These are phyloP conservation scores for Clarias platycephalus DNA, from an alignment of 2,797 vertebrate species.

Conservation along the genomic window DNA sequence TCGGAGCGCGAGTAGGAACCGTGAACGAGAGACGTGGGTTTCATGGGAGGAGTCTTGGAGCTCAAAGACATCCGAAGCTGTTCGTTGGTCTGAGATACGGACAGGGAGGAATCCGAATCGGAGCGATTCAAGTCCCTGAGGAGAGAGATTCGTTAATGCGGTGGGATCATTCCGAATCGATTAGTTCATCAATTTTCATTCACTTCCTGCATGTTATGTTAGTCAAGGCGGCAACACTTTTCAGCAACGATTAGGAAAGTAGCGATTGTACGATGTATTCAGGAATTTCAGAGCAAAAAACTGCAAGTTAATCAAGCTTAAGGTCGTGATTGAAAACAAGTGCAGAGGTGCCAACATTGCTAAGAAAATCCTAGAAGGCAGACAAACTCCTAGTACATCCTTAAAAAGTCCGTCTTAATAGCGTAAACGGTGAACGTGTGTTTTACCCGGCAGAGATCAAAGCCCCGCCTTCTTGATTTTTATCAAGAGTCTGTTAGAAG, in stretches of 20 bases:
- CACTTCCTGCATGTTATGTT: neutral
- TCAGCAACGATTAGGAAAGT: neutral
- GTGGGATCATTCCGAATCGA: neutral
- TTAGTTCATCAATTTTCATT: neutral
- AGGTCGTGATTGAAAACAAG: neutral
- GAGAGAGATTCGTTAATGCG: neutral
- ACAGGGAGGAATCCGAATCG: constrained; percentile 89
- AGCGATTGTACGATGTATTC: neutral
- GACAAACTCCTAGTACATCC: neutral
- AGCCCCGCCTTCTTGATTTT: neutral
- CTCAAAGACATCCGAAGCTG: constrained; percentile 72
- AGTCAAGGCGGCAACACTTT: neutral
- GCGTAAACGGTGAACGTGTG: neutral
- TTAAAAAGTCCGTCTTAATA: neutral
- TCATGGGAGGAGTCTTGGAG: constrained; percentile 78
- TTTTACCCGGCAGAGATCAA: neutral
- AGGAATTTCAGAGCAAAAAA: neutral
- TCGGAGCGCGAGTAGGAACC: constrained; percentile 65
- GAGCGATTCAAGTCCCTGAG: constrained; percentile 92
- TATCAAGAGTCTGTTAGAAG: no score
- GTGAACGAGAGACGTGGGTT: constrained; percentile 78
- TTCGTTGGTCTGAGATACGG: constrained; percentile 84
- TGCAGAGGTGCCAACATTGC: constrained; percentile 15
- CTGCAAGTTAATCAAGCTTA: neutral
- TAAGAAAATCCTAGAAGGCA: neutral